phyloP scores from a whole-genome alignment of 2,888 invertebrate genomes.

The Limnephilus lunatus region DNA sequence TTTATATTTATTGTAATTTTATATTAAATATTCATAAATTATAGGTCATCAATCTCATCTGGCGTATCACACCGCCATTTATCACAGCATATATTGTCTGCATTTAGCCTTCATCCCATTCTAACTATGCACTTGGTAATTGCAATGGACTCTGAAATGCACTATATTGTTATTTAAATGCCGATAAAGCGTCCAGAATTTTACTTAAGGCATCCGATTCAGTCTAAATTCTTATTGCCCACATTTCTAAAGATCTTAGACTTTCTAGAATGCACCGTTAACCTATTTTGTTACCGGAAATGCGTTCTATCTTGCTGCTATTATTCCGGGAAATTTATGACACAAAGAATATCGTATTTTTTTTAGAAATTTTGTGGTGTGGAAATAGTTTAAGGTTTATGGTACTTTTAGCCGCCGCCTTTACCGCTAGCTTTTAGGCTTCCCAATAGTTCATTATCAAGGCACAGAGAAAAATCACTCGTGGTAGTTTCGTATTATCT shows the following conservation, averaged over 20 bases:
- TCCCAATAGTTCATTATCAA: neutral
- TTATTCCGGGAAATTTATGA: neutral
- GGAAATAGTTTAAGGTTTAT: neutral
- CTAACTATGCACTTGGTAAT: neutral
- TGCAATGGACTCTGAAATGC: neutral
- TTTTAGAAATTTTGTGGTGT: neutral
- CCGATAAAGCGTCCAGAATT: neutral
- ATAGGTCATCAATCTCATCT: neutral
- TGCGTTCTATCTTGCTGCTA: neutral
- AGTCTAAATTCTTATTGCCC: neutral
- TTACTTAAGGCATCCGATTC: neutral
- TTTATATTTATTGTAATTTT: no score
- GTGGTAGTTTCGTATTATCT: neutral
- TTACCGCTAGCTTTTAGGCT: neutral
- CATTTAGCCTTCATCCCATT: neutral
- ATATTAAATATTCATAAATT: no score
- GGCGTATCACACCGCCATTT: neutral
- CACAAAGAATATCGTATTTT: neutral
- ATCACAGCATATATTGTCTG: neutral
- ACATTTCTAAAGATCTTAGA: neutral
- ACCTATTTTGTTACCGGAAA: neutral
- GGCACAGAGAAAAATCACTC: neutral
- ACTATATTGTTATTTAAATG: neutral
- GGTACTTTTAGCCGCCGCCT: neutral
- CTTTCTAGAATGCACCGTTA: neutral